A percentile compares a stretch with the other conserved stretches of the same genome.
These are phyloP conservation scores for Brachyhypopomus occidentalis DNA, from an alignment of 2,113 vertebrate species.

Conservation along the genomic window DNA sequence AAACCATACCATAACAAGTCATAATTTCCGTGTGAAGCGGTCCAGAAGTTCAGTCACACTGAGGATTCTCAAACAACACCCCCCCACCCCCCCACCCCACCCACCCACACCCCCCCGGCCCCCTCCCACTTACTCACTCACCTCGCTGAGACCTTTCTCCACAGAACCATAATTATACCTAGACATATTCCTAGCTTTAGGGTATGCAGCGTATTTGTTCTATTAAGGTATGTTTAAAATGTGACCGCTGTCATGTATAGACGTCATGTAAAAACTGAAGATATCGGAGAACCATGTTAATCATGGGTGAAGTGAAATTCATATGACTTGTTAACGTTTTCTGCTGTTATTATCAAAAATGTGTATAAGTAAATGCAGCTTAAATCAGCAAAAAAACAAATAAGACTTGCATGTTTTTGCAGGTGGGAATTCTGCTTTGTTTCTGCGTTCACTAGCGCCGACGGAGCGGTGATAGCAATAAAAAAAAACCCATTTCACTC, in stretches of 20 bases:
- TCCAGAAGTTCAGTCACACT: not conserved
- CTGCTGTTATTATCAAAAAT: not conserved
- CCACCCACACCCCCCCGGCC: not conserved
- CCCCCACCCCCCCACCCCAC: not conserved
- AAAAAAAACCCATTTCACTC: constrained; percentile 57
- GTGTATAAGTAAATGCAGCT: not conserved
- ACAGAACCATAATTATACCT: not conserved
- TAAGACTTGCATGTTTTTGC: not conserved
- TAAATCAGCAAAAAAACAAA: not conserved
- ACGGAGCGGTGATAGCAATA: not conserved
- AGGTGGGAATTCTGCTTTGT: not conserved
- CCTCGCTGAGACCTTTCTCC: not conserved
- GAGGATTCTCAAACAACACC: not conserved
- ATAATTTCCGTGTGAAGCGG: not conserved
- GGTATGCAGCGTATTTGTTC: not conserved
- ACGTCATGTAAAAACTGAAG: constrained; percentile 5
- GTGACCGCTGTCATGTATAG: not conserved
- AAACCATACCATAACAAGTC: constrained; percentile 7
- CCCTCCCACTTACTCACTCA: not conserved
- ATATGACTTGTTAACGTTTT: not conserved
- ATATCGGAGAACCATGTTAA: too few relatives aligned
- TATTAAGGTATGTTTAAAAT: not conserved
- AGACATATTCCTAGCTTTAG: not conserved
- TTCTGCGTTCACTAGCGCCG: not conserved
- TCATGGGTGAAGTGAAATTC: not conserved